These are phyloP conservation scores for Meteorus cinctellus DNA, from an alignment of 2,888 invertebrate genomes.

Conservation along the genomic window DNA sequence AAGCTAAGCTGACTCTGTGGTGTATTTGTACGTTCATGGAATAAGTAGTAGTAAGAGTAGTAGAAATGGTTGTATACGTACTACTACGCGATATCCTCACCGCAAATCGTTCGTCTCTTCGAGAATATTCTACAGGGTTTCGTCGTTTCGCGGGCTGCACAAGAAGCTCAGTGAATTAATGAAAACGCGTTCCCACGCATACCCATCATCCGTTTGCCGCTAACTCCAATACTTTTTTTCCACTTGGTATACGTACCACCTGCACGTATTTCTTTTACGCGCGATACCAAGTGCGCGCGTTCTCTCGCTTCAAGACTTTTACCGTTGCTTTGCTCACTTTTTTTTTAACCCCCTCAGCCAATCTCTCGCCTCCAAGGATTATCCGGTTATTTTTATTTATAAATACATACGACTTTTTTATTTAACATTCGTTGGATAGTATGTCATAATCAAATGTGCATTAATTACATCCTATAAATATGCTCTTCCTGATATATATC, in stretches of 20 bases:
- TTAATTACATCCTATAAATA: neutral
- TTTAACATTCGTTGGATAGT: neutral
- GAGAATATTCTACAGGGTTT: conserved; percentile 42
- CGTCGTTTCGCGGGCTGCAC: conserved; percentile 45
- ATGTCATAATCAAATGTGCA: neutral
- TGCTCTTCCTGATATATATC: neutral
- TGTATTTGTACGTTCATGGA: neutral
- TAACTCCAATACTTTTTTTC: conserved; percentile 52
- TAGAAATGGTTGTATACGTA: conserved; percentile 41
- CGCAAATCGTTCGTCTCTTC: conserved; percentile 59
- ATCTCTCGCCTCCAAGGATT: conserved; percentile 10
- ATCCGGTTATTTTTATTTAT: conserved; percentile 17
- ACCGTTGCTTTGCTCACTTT: conserved; percentile 37
- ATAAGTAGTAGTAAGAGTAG: conserved; percentile 30
- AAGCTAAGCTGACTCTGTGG: conserved; percentile 16
- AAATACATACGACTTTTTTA: neutral
- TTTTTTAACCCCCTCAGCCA: conserved; percentile 11
- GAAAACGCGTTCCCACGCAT: conserved; percentile 70
- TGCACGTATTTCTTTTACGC: conserved; percentile 51
- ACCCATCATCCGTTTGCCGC: conserved; percentile 53
- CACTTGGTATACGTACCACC: conserved; percentile 47
- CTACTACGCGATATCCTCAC: conserved; percentile 60
- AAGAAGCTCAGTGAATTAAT: conserved; percentile 69
- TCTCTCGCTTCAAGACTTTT: conserved; percentile 27
- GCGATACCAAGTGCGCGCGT: conserved; percentile 37